Evolutionary conservation across 2,888 invertebrate species (phyloP), one percentile per base, ranked within the genome.

Genomic region (Diploptera punctata): DNA sequence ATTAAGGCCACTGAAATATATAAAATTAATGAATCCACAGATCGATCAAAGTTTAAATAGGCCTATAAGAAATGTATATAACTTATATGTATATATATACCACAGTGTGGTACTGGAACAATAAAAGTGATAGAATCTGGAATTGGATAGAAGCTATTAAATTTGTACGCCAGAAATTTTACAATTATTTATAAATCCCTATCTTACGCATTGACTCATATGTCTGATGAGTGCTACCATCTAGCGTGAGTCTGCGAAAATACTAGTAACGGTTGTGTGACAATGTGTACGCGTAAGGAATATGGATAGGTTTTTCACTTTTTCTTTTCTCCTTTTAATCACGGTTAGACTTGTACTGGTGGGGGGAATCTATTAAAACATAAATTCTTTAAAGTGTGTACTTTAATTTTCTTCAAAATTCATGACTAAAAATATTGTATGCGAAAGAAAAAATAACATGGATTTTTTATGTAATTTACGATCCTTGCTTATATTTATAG

Each of bases 211-310:
- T n/a, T n/a, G n/a, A n/a, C n/a, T n/a, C n/a, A n/a, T n/a, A n/a
- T n/a, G n/a, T n/a, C n/a, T n/a, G n/a, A n/a, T 43, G 47, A 44
- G 44, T 65, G 65, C 65, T 65, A 47, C 65, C 47, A 65, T 65
- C 65, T 65, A n/a, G 44, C 65, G 65, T 26, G 24, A 0, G 10
- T 24, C n/a, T 13, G 3, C 16, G 26, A 33, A 62, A 62, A 16
- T n/a, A 21, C 62, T 21, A 62, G 43, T 43, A 47, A 47, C 65
- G 57, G 13, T 29, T 24, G 1, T 57, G 29, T 2, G 7, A 31
- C n/a, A 5, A 33, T 5, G 31, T 3, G 4, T 47, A 65, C 65
- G 65, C 24, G 65, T 47, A 26, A 26, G 47, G 65, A 47, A 47
- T 65, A 65, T 29, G 47, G 29, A 47, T 47, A 26, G 47, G n/a